These are phyloP conservation scores for Halcyon senegalensis DNA, from an alignment of 2,113 vertebrate genomes.

Conservation along the genomic window DNA sequence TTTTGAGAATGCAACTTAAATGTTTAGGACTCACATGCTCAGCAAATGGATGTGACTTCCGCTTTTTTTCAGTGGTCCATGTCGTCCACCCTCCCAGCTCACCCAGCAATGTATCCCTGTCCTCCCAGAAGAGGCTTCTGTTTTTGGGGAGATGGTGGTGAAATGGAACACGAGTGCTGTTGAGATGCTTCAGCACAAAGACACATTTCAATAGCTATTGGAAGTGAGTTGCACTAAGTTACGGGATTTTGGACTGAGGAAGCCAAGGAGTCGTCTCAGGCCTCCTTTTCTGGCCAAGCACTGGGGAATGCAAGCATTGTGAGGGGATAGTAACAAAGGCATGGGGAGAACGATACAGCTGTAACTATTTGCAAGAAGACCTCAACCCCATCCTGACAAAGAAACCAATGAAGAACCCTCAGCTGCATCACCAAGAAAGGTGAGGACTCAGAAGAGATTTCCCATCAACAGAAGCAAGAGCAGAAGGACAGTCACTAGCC, in stretches of 20 bases:
- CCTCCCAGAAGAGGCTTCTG: rapidly evolving
- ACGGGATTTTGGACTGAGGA: neutral
- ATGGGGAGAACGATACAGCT: neutral
- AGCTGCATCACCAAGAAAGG: neutral
- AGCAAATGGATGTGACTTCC: neutral
- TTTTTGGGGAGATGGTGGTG: neutral
- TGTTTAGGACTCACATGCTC: neutral
- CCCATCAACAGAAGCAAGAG: neutral
- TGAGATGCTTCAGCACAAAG: neutral
- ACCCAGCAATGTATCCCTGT: neutral
- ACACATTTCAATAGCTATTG: neutral
- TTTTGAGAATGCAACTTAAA: neutral
- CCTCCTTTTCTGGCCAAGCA: neutral
- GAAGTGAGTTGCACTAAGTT: neutral
- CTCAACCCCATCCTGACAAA: neutral
- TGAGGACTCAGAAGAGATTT: neutral
- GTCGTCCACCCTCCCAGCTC: neutral
- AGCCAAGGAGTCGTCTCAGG: neutral
- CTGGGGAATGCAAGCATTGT: neutral
- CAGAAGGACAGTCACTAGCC: neutral
- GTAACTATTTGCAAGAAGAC: neutral
- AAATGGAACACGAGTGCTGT: rapidly evolving
- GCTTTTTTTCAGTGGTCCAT: neutral
- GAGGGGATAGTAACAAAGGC: neutral
- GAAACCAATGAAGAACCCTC: neutral